Base-by-base conservation (phyloP, 1,140 invertebrate genomes). In the Aphelinus certus region DNA sequence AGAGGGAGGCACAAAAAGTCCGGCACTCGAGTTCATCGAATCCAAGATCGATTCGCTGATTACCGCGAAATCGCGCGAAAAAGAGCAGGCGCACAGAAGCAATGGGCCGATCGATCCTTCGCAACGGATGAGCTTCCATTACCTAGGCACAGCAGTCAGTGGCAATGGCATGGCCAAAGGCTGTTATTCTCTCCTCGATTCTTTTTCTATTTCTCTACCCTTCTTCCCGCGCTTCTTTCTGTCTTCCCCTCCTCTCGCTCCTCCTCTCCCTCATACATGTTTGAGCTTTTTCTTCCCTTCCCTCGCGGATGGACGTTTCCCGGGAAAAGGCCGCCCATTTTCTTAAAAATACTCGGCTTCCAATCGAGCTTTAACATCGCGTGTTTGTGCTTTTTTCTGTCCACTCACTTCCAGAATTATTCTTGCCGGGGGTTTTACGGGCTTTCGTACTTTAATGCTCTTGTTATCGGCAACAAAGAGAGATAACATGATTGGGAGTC, bases 371-470 rank as follows among this genome's bases (percentile, higher is more conserved):
- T 63, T 48, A 43, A 63, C 43, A 9, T 7, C 48, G 6, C 48
- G 61, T 63, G 9, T 63, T 63, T 48, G n/a, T 42, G 58, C 45
- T 45, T 6, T 62, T 46, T 7, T 76, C 62, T 68, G 66, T 66
- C 64, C 47, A 62, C 60, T 65, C 61, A 43, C 47, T 53, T 53
- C 53, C 55, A 70, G 70, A 64, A 60, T 73, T 71, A 64, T 75
- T 67, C 71, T 77, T 77, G 49, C 69, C 55, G 75, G 63, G 47
- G 66, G 70, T 66, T 73, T 74, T 76, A 56, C 68, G 42, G 73
- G 64, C 58, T 71, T 78, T 64, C 64, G 64, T 76, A 76, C 67
- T 69, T 76, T 76, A 71, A 73, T 71, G 67, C 26, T 26, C 26
- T 26, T 26, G 26, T 26, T 26, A 26, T 26, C 26, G 26, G 26